phyloP scores from a whole-genome alignment of 2,888 invertebrate genomes.

The Gymnoscelis rufifasciata region DNA sequence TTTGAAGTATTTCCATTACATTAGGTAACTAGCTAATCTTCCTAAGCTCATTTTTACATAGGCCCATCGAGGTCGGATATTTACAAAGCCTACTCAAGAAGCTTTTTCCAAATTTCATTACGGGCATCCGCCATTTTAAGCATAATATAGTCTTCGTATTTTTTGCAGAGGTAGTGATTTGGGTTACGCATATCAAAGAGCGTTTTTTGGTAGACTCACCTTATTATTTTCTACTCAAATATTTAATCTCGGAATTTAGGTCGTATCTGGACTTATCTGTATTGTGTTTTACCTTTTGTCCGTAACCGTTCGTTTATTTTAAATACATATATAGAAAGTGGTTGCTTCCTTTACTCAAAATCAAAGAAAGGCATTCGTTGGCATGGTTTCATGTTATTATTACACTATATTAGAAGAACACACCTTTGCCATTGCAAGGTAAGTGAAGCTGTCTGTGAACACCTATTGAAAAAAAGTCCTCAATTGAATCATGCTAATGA shows the following conservation, averaged over 20 bases:
- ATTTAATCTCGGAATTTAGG: too few species aligned
- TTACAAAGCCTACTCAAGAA: conserved; percentile 42
- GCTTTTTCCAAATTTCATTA: conserved; percentile 49
- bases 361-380: too few species aligned
- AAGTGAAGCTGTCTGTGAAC: too few species aligned
- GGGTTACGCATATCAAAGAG: conserved; percentile 12
- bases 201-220: background rate
- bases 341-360: too few species aligned
- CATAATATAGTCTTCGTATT: conserved; percentile 24
- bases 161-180: conserved; percentile 18
- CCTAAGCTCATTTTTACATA: conserved; percentile 45
- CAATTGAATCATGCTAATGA: too few species aligned
- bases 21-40: conserved; percentile 59
- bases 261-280: too few species aligned
- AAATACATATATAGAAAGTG: too few species aligned
- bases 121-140: conserved; percentile 24
- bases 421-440: too few species aligned
- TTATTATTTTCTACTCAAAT: background rate
- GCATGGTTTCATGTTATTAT: too few species aligned
- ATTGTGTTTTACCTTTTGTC: background rate
- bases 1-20: conserved; percentile 62
- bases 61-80: conserved; percentile 40
- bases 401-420: too few species aligned
- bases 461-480: too few species aligned
- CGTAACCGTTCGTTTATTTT: background rate